phyloP scores from a whole-genome alignment of 2,113 vertebrate species.

The Phrynocephalus versicolor region DNA sequence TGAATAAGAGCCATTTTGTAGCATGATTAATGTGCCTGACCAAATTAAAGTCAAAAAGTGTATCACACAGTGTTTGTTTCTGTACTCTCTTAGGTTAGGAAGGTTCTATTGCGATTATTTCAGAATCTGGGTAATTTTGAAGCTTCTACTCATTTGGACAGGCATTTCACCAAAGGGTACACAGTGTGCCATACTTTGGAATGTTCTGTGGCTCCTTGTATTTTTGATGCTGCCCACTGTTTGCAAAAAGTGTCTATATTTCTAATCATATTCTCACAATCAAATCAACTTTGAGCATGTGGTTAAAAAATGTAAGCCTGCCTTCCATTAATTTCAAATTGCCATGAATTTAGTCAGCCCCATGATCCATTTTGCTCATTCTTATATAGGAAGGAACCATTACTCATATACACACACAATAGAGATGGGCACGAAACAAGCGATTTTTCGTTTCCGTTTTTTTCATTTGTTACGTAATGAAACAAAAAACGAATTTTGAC shows the following conservation, averaged over 20 bases:
- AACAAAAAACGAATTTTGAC: too few species aligned
- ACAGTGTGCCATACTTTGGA: background rate
- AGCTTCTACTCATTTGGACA: background rate
- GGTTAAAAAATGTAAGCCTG: background rate
- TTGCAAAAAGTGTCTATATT: background rate
- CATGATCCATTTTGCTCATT: background rate
- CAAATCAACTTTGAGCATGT: background rate
- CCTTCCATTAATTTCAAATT: background rate
- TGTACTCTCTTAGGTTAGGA: background rate
- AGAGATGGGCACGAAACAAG: too few species aligned
- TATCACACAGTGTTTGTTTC: background rate
- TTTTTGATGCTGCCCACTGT: background rate
- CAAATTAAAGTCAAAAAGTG: background rate
- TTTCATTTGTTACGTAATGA: too few species aligned
- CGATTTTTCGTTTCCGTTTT: too few species aligned
- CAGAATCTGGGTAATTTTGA: background rate
- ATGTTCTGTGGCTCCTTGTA: background rate
- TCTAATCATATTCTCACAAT: background rate
- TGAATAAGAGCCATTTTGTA: conserved; percentile 29
- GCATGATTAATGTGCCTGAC: conserved; percentile 14
- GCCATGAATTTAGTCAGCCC: background rate
- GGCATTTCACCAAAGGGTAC: background rate
- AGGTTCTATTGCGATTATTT: background rate
- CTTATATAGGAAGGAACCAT: background rate
- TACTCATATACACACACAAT: background rate